phyloP scores from a whole-genome alignment of 2,888 invertebrate species.

The Drosophila meridionalis region DNA sequence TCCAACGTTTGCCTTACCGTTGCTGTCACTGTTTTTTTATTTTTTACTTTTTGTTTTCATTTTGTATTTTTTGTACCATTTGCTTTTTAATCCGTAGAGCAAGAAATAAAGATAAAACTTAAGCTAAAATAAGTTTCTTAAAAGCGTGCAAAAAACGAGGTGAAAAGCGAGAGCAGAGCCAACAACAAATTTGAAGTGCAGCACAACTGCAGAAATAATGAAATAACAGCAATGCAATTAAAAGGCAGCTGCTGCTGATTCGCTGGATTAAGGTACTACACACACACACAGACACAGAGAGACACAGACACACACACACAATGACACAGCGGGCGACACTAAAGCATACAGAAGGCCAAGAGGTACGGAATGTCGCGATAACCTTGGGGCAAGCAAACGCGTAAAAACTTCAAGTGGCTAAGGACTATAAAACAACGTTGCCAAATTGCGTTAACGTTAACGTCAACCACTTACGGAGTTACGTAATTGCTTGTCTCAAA shows the following conservation, averaged over 20 bases:
- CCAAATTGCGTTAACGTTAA: slow-evolving; percentile 52
- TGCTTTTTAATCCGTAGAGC: slow-evolving; percentile 67
- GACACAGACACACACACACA: background rate
- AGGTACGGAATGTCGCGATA: slow-evolving; percentile 46
- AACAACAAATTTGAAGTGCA: slow-evolving; percentile 61
- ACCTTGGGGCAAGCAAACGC: slow-evolving; percentile 52
- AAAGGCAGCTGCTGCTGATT: slow-evolving; percentile 74
- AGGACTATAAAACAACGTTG: slow-evolving; percentile 48
- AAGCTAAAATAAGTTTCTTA: slow-evolving; percentile 71
- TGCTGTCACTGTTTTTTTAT: slow-evolving; percentile 9
- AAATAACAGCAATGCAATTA: slow-evolving; percentile 78
- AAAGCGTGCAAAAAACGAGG: slow-evolving; percentile 43
- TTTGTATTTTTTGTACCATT: slow-evolving; percentile 30
- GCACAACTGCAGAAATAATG: slow-evolving; percentile 67
- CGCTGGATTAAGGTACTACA: slow-evolving; percentile 51
- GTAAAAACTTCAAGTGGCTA: slow-evolving; percentile 45
- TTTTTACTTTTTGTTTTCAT: background rate
- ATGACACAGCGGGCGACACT: background rate
- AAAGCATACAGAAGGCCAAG: slow-evolving; percentile 17
- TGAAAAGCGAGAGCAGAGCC: background rate
- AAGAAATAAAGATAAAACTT: slow-evolving; percentile 75
- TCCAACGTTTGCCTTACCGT: slow-evolving; percentile 29
- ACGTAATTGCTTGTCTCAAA: slow-evolving; percentile 49
- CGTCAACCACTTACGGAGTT: slow-evolving; percentile 54
- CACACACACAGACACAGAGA: slow-evolving; percentile 22